Evolutionary conservation across 2,113 vertebrate genomes (phyloP).

Genomic region (Pithys albifrons): DNA sequence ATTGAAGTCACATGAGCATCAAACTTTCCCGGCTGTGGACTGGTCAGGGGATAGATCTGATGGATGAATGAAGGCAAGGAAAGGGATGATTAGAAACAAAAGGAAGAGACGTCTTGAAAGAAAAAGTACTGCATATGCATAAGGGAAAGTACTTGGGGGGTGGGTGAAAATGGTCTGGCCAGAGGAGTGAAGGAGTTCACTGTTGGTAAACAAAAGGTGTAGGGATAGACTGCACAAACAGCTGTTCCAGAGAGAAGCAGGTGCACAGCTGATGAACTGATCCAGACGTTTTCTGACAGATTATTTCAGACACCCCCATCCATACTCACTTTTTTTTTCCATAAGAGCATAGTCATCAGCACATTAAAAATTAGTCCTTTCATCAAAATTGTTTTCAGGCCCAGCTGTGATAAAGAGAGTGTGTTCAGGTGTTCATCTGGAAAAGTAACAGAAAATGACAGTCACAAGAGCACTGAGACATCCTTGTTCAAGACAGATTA

Average conservation of each 20-base stretch:
- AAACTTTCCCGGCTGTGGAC: background rate
- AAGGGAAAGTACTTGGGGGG: background rate
- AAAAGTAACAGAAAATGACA: background rate
- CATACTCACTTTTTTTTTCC: slow-evolving; percentile 73
- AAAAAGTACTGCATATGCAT: background rate
- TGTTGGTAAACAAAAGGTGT: background rate
- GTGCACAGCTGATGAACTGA: background rate
- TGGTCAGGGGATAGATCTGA: background rate
- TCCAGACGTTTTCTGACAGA: background rate
- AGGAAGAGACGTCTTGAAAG: background rate
- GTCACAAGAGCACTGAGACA: background rate
- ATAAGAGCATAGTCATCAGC: slow-evolving; percentile 62
- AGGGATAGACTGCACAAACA: background rate
- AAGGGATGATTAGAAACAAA: background rate
- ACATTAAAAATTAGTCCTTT: slow-evolving; percentile 73
- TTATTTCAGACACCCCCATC: background rate
- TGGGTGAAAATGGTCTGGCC: background rate
- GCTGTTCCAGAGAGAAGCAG: background rate
- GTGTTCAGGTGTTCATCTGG: slow-evolving; percentile 64
- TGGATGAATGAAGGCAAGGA: background rate
- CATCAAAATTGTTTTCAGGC: slow-evolving; percentile 64
- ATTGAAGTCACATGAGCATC: background rate
- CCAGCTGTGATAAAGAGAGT: slow-evolving; percentile 51
- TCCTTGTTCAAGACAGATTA: rapidly evolving
- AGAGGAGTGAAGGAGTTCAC: background rate